Conservation (phyloP, 2,888 invertebrate species). For the Apodemia mormo region DNA sequence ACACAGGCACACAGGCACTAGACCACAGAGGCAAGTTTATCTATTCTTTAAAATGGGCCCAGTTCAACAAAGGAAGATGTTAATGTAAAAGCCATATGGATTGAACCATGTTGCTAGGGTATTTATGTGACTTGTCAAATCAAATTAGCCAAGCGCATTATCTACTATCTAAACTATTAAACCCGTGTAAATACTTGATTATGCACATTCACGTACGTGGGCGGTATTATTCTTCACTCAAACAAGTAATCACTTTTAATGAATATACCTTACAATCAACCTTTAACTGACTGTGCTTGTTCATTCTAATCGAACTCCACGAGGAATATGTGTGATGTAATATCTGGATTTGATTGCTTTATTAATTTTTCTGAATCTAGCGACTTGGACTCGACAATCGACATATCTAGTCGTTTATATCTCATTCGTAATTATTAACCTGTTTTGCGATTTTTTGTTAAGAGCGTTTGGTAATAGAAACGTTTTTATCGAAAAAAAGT, state of each 20-base stretch:
- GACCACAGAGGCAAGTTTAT: too few relatives aligned
- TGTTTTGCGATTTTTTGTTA: constrained; percentile 9
- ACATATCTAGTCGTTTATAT: background rate
- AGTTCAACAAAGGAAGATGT: too few relatives aligned
- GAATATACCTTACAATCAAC: constrained; percentile 34
- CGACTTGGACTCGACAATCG: constrained; percentile 3
- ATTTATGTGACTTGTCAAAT: background rate
- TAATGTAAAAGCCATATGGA: too few relatives aligned
- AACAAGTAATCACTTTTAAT: constrained; percentile 38
- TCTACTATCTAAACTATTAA: constrained; percentile 10
- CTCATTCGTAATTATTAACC: constrained; percentile 7
- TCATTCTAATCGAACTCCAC: background rate
- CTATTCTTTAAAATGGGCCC: too few relatives aligned
- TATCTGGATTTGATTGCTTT: constrained; percentile 5
- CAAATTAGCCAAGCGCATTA: constrained; percentile 22
- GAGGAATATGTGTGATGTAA: background rate
- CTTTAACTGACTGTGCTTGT: constrained; percentile 1
- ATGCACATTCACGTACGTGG: constrained; percentile 21
- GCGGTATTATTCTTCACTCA: constrained; percentile 25
- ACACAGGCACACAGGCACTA: too few relatives aligned
- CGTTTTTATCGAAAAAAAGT: constrained; percentile 31
- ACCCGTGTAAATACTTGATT: constrained; percentile 11
- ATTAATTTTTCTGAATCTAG: constrained; percentile 3
- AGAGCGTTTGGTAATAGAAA: constrained; percentile 39
- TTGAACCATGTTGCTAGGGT: too few relatives aligned